Percentiles rank a stretch among this genome's conserved stretches.
These are phyloP conservation scores for Agonopterix heracliana DNA, from an alignment of 2,888 invertebrate genomes.

Conservation along the genomic window DNA sequence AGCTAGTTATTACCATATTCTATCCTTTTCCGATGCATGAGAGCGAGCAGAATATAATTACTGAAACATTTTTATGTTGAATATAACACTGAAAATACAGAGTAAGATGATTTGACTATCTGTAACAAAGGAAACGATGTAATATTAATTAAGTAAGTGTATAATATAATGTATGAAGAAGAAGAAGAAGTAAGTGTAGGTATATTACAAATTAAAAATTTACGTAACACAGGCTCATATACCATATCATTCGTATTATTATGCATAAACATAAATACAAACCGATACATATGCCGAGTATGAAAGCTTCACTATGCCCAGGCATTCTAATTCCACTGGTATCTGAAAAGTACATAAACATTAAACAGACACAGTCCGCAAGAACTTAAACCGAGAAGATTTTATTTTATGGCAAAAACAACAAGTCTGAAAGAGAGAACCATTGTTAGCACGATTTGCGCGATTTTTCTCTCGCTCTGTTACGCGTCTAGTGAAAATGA, in stretches of 20 bases:
- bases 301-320: slow-evolving; percentile 1
- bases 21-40: too few species aligned
- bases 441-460: too few species aligned
- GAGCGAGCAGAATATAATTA: too few species aligned
- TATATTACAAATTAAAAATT: not conserved
- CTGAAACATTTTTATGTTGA: not conserved
- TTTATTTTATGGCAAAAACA: too few species aligned
- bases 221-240: too few species aligned
- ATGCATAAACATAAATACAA: not conserved
- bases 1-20: too few species aligned
- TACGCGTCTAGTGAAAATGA: not conserved
- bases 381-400: not conserved
- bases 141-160: not conserved
- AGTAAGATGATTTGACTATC: slow-evolving; percentile 5
- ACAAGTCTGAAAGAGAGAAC: too few species aligned
- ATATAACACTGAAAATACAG: slow-evolving; percentile 5
- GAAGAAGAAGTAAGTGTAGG: too few species aligned
- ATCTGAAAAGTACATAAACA: not conserved
- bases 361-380: not conserved
- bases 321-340: not conserved
- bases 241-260: not conserved
- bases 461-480: not conserved
- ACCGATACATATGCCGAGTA: not conserved
- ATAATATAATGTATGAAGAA: too few species aligned
- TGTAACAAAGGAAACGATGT: slow-evolving; percentile 1